Base-by-base conservation (phyloP, 2,888 invertebrate species). In the Sphaeridia pumilis region DNA sequence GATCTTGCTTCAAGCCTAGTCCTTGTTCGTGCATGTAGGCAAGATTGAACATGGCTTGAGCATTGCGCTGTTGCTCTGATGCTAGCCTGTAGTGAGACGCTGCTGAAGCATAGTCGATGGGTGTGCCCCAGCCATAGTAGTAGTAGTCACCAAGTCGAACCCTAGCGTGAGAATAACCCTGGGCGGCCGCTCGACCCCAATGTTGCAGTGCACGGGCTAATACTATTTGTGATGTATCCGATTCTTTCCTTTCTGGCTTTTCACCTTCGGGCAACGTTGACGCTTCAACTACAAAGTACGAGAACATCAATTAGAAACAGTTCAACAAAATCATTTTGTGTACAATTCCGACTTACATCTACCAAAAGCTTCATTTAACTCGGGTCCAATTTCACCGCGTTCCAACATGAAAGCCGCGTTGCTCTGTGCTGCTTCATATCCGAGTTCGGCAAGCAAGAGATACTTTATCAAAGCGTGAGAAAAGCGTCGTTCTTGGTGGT, bases 21-120 rank as follows among this genome's bases (percentile, higher is more conserved):
- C 98, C 98, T 63, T 87, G 86, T 72, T 97, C 95, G 72, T 98
- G 95, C 98, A 98, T 98, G 72, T 95, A 99, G 25, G 93, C 98
- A 59, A 99, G 78, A 74, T 98, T 98, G 72, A 98, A 98, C 82
- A 95, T 94, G 3, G 98, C 98, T 70, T 98, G 93, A 0, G 97
- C 90, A 71, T 87, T 93, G 70, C 89, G 87, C 65, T 94, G 90
- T 67, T 88, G 87, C 59, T 97, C 97, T 0, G 87, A 87, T 0
- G 94, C 94, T 64, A 87, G 77, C 59, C 89, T 78, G 71, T 97
- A 95, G 66, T 92, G 86, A 42, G 86, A 82, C 0, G 94, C 95
- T 0, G 93, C 90, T 2, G 82, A 80, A 72, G 93, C 90, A 65
- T 88, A 87, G 72, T 97, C 95, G 1, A 82, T 77, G 4, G 78